Evolutionary conservation across 2,113 vertebrate species (phyloP).

Genomic region (Calypte anna): DNA sequence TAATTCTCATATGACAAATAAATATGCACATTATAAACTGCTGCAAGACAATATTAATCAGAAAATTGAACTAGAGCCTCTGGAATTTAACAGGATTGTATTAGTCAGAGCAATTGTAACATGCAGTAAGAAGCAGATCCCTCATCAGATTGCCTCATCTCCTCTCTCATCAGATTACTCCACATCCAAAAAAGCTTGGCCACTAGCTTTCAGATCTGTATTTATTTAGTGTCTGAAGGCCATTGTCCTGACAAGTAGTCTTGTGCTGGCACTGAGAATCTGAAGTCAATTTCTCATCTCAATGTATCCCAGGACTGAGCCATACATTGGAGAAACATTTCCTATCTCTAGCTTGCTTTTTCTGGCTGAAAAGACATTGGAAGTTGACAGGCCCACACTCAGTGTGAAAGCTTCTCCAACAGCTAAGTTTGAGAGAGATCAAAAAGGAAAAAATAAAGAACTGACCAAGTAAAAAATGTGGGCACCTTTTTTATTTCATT

Average conservation of each 20-base stretch:
- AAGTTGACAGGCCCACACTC: neutral
- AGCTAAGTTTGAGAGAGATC: neutral
- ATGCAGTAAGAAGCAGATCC: neutral
- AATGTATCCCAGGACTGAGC: neutral
- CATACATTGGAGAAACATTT: neutral
- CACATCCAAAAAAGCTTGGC: neutral
- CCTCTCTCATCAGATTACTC: neutral
- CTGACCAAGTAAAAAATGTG: neutral
- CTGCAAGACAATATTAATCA: neutral
- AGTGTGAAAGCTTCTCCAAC: neutral
- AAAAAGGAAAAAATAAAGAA: neutral
- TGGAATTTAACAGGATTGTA: neutral
- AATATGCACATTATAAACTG: neutral
- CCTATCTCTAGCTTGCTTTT: neutral
- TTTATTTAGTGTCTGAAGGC: neutral
- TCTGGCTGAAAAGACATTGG: neutral
- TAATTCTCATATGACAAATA: neutral
- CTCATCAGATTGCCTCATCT: neutral
- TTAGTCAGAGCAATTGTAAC: neutral
- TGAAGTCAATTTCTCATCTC: neutral
- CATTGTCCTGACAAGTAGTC: neutral
- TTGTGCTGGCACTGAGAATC: neutral
- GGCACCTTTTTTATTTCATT: neutral
- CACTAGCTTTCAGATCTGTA: neutral
- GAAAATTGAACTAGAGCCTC: neutral